Base-by-base conservation (phyloP, 2,888 invertebrate species). In the Drosophila subquinaria region DNA sequence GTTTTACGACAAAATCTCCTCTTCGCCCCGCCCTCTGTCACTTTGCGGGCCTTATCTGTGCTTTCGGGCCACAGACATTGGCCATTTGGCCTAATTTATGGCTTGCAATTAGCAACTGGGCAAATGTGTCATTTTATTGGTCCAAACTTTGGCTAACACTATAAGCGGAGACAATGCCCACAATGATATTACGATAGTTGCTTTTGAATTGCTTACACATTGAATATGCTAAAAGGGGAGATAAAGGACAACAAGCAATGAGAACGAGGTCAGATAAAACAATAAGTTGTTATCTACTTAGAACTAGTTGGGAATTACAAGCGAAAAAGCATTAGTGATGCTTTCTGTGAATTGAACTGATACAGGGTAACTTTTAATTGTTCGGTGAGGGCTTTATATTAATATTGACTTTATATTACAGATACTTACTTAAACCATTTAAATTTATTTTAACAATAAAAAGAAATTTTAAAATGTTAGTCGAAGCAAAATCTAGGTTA, bases 31-130 rank as follows among this genome's bases (percentile, higher is more conserved):
- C 10, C 11, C 47, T n/a, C 3, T 5, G 13, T 36, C 35, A 20
- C 51, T 51, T 36, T 35, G 20, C 20, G 20, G 20, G 13, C 51
- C 60, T 66, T 75, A 79, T 67, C 73, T 67, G 57, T 66, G 33
- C 55, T 55, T 55, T 48, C 50, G 35, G 23, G 6, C 50, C 47
- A 40, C 73, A 59, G 78, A 62, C 64, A 55, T 53, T 48, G 38
- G 20, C 61, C 43, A 27, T 53, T 62, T 59, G 63, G 61, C 67
- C 64, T 85, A 88, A 88, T 85, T 83, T 83, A 83, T 88, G 68
- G 72, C 85, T 67, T 76, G 88, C 88, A 83, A 83, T 83, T 83
- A 83, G 82, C 73, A 88, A 68, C 79, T 77, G 79, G 78, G 82
- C 82, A 82, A 83, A 82, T 88, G 77, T 87, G 79, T 82, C 68